phyloP scores from a whole-genome alignment of 2,888 invertebrate species.

The Agrenia bidenticulata region DNA sequence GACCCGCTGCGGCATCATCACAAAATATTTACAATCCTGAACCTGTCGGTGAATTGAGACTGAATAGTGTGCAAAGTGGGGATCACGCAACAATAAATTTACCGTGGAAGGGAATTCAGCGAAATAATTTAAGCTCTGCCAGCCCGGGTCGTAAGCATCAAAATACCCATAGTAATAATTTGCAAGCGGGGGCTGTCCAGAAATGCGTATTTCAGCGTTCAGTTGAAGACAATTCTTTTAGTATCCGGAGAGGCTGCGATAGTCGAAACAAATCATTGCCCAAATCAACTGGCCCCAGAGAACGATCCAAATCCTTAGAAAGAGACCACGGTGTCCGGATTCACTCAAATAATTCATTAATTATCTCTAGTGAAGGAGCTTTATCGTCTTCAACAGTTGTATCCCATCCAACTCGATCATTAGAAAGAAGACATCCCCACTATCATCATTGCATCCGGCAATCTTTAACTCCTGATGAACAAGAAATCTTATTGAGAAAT shows the following conservation, averaged over 20 bases:
- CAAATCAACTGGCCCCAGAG: not conserved
- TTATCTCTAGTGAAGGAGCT: conserved; percentile 14
- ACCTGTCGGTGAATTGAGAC: conserved; percentile 35
- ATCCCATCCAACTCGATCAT: conserved; percentile 31
- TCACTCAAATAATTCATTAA: not conserved
- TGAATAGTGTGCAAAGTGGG: conserved; percentile 52
- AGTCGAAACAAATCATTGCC: not conserved
- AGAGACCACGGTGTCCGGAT: conserved; percentile 18
- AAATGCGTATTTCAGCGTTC: conserved; percentile 32
- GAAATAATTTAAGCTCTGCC: conserved; percentile 43
- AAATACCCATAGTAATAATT: conserved; percentile 49
- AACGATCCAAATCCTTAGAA: conserved; percentile 42
- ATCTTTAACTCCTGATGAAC: conserved; percentile 43
- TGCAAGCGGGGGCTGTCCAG: conserved; percentile 34
- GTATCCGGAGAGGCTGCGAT: not conserved
- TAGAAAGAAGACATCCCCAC: conserved; percentile 35
- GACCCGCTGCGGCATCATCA: conserved; percentile 23
- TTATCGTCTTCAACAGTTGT: not conserved
- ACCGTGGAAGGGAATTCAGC: conserved; percentile 50
- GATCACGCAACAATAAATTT: conserved; percentile 51
- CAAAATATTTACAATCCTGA: conserved; percentile 29
- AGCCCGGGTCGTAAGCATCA: conserved; percentile 35
- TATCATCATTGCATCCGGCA: not conserved
- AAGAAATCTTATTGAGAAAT: conserved; percentile 48
- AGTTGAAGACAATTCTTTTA: not conserved